These are phyloP conservation scores for Drosophila nikananu DNA, from an alignment of 1,140 invertebrate genomes.

Conservation along the genomic window DNA sequence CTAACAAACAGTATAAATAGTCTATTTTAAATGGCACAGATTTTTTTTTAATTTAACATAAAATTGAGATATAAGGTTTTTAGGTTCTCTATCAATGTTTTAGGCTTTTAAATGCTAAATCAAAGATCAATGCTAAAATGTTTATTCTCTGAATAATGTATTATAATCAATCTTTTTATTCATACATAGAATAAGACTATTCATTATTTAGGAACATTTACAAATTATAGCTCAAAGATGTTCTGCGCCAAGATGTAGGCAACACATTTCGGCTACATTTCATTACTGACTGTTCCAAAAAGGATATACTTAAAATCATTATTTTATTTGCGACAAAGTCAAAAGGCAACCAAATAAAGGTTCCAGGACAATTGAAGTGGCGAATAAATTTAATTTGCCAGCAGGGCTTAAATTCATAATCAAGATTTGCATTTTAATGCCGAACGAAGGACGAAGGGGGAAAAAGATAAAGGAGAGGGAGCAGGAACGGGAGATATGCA, in stretches of 20 bases:
- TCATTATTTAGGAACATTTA: too few species aligned
- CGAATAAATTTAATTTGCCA: constrained; percentile 73
- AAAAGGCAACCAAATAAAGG: too few species aligned
- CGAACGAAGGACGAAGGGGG: constrained; percentile 1
- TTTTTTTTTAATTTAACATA: neutral
- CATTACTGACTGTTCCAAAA: neutral
- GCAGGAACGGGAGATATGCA: constrained; percentile 48
- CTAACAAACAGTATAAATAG: too few species aligned
- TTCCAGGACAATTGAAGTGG: constrained; percentile 2
- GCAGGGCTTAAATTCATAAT: constrained; percentile 69
- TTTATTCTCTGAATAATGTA: too few species aligned
- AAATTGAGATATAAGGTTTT: too few species aligned
- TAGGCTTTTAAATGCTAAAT: too few species aligned
- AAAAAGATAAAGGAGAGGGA: neutral
- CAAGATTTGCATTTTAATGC: constrained; percentile 75
- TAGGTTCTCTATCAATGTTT: too few species aligned
- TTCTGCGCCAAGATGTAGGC: constrained; percentile 11
- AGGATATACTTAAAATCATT: neutral
- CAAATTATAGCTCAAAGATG: neutral
- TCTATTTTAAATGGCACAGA: too few species aligned
- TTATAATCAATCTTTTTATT: too few species aligned
- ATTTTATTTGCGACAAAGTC: neutral
- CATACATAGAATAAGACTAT: too few species aligned
- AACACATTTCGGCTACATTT: neutral
- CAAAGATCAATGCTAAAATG: too few species aligned